These are phyloP conservation scores for Cetoscarus ocellatus DNA, from an alignment of 2,797 vertebrate genomes.

Conservation along the genomic window DNA sequence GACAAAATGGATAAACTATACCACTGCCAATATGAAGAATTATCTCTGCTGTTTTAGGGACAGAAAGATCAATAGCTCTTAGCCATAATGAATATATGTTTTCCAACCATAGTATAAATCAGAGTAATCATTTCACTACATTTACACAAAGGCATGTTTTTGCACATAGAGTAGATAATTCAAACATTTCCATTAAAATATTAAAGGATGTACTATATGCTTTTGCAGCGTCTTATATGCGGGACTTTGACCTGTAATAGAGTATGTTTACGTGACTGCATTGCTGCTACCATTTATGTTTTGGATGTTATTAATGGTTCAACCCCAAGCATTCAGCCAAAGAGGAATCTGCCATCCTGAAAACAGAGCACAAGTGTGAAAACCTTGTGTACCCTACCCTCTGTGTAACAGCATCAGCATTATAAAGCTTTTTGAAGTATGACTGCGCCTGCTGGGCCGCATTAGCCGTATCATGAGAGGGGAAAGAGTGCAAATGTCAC, in stretches of 20 bases:
- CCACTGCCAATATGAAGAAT: too few species aligned
- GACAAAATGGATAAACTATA: too few species aligned
- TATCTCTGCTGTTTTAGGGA: too few species aligned
- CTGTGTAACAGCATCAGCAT: constrained; percentile 25
- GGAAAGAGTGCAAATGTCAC: constrained; percentile 61
- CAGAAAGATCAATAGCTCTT: too few species aligned
- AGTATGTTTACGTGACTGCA: neutral
- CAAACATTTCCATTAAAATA: neutral
- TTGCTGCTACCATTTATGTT: neutral
- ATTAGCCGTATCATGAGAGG: constrained; percentile 48
- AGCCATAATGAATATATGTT: too few species aligned
- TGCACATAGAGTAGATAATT: too few species aligned
- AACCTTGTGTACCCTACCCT: constrained; percentile 27
- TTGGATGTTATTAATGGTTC: neutral
- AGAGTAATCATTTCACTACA: too few species aligned
- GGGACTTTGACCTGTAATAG: neutral
- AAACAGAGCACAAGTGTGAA: constrained; percentile 9
- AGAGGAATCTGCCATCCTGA: neutral
- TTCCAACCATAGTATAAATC: too few species aligned
- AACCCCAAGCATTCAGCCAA: neutral
- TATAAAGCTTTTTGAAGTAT: constrained; percentile 34
- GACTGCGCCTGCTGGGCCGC: constrained; percentile 33
- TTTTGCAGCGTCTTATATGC: neutral
- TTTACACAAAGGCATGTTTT: too few species aligned
- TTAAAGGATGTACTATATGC: neutral